Conservation (phyloP, 1,140 invertebrate genomes). For the Solenopsis invicta region DNA sequence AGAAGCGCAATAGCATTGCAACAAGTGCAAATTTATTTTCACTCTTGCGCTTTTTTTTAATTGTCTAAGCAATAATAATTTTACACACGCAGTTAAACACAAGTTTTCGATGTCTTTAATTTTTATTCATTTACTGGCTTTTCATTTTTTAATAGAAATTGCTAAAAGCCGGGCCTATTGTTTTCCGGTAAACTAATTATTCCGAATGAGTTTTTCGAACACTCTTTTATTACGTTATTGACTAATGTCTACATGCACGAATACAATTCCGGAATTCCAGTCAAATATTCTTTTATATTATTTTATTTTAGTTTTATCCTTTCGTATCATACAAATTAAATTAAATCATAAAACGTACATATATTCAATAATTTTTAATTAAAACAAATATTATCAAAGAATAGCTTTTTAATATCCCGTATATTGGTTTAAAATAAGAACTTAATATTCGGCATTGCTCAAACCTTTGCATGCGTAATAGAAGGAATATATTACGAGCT, state of each 20-base stretch:
- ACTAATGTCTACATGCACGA: not conserved
- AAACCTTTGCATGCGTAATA: too few relatives aligned
- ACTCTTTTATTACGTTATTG: not conserved
- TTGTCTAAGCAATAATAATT: not conserved
- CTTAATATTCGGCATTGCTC: not conserved
- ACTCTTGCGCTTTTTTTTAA: not conserved
- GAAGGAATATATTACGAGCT: not conserved
- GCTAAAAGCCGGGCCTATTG: not conserved
- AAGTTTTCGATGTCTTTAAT: not conserved
- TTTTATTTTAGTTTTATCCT: not conserved
- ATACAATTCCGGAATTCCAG: not conserved
- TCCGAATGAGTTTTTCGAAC: not conserved
- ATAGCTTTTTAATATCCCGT: not conserved
- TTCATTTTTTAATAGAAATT: slow-evolving; percentile 23
- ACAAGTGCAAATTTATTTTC: slow-evolving; percentile 11
- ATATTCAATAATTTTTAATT: not conserved
- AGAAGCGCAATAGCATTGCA: not conserved
- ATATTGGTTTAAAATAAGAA: slow-evolving; percentile 1
- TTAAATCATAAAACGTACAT: not conserved
- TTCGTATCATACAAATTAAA: not conserved
- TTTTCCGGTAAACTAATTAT: not conserved
- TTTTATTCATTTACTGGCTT: slow-evolving; percentile 25
- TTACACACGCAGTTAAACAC: not conserved
- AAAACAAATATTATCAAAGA: not conserved
- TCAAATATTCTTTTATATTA: not conserved